Evolutionary conservation across 2,797 vertebrate genomes (phyloP).

Genomic region (Anabas testudineus): DNA sequence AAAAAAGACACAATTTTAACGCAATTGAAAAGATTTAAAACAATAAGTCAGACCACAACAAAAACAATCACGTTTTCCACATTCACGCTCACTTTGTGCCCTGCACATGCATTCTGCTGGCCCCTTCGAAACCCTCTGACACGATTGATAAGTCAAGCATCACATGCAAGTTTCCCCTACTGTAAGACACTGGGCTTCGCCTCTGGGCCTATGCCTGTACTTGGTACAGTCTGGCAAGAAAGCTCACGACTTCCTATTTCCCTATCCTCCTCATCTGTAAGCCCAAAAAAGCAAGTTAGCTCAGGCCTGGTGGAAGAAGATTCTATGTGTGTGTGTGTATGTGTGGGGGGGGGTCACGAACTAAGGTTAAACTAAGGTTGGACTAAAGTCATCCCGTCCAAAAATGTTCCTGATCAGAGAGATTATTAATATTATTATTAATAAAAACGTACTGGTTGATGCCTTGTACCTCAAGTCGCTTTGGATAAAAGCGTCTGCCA

Average conservation of each 20-base stretch:
- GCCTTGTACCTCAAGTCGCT: no score
- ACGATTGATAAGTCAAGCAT: slow-evolving; percentile 44
- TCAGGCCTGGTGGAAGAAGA: background rate
- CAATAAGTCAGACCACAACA: slow-evolving; percentile 13
- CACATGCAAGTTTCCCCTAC: slow-evolving; percentile 46
- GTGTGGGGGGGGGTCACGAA: no score
- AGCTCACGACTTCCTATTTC: slow-evolving; percentile 19
- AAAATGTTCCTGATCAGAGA: background rate
- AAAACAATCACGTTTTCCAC: slow-evolving; percentile 58
- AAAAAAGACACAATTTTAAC: slow-evolving; percentile 46
- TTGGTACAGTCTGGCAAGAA: slow-evolving; percentile 34
- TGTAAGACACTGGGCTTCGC: slow-evolving; percentile 16
- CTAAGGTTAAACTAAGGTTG: slow-evolving; percentile 7
- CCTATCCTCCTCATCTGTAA: slow-evolving; percentile 13
- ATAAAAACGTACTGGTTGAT: no score
- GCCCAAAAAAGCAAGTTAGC: slow-evolving; percentile 23
- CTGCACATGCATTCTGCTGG: slow-evolving; percentile 79
- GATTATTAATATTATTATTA: slow-evolving; percentile 10
- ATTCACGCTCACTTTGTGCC: slow-evolving; percentile 75
- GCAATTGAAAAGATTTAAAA: slow-evolving; percentile 43
- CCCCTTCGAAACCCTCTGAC: slow-evolving; percentile 69
- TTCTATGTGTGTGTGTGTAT: background rate
- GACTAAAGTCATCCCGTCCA: slow-evolving; percentile 7
- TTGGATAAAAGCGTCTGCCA: no score
- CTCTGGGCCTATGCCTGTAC: slow-evolving; percentile 18